Percentiles rank a stretch among this genome's conserved stretches.
Conservation (phyloP, 2,888 invertebrate genomes). For the Opisthograptis luteolata region DNA sequence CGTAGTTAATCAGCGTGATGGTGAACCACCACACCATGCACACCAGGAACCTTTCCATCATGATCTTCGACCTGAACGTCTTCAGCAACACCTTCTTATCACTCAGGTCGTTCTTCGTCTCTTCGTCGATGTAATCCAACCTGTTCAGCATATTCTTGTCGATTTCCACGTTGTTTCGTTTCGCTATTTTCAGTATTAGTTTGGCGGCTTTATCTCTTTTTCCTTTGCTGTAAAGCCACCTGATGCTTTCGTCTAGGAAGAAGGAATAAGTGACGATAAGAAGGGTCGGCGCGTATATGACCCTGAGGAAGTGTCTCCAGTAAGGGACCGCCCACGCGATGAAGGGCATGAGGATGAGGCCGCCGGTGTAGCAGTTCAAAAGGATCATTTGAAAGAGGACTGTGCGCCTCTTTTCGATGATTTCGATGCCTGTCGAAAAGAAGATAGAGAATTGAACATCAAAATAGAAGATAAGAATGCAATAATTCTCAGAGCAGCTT, state of each 20-base stretch:
- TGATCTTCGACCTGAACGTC: constrained; percentile 70
- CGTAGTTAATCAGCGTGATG: constrained; percentile 76
- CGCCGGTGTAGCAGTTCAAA: constrained; percentile 72
- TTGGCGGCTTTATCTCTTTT: constrained; percentile 58
- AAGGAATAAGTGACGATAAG: constrained; percentile 68
- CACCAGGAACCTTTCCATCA: constrained; percentile 73
- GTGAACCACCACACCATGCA: constrained; percentile 80
- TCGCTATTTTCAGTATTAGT: constrained; percentile 70
- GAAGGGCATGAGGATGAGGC: constrained; percentile 72
- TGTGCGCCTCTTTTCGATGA: constrained; percentile 70
- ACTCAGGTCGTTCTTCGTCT: constrained; percentile 49
- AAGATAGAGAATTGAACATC: neutral
- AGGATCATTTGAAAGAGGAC: constrained; percentile 76
- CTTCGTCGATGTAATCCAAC: constrained; percentile 63
- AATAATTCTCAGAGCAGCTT: too few species aligned
- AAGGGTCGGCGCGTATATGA: constrained; percentile 74
- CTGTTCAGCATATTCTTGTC: constrained; percentile 57
- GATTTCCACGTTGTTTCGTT: constrained; percentile 60
- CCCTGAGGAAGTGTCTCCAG: constrained; percentile 72
- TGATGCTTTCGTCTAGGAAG: constrained; percentile 74
- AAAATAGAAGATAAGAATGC: too few species aligned
- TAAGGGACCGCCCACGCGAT: constrained; percentile 75
- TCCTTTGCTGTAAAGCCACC: constrained; percentile 78
- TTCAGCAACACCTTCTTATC: constrained; percentile 64
- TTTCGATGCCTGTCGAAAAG: constrained; percentile 67